Conservation (phyloP, 1,140 invertebrate genomes). For the Pemphigus obesinymphae region DNA sequence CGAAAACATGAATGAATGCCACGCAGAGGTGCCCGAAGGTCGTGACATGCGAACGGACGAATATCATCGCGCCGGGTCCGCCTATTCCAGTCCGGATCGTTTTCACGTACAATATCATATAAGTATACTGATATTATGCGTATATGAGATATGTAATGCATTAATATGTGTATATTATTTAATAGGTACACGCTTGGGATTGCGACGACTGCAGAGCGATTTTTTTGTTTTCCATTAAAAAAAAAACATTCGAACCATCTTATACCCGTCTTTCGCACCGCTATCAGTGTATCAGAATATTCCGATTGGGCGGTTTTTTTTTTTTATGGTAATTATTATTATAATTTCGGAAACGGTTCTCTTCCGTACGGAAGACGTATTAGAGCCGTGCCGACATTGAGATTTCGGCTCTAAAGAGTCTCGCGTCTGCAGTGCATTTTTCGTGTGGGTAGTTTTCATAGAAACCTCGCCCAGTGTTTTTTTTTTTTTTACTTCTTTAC, state of each 20-base stretch:
- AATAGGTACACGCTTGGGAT: neutral
- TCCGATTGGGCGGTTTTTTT: no score
- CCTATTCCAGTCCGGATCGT: neutral
- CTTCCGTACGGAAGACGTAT: no score
- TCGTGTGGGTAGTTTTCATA: neutral
- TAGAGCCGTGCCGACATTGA: neutral
- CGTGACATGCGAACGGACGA: neutral
- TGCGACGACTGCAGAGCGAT: neutral
- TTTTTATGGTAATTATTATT: no score
- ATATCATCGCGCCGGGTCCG: no score
- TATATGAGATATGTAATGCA: neutral
- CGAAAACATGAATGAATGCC: slow-evolving; percentile 4
- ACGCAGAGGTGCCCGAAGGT: neutral
- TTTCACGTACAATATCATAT: neutral
- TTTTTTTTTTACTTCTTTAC: neutral
- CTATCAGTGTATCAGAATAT: no score
- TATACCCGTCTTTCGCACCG: no score
- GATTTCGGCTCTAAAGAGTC: neutral
- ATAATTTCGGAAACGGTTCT: no score
- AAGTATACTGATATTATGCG: neutral
- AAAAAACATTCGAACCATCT: no score
- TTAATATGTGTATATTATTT: no score
- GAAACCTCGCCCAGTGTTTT: neutral
- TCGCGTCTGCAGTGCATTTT: neutral
- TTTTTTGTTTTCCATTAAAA: no score